phyloP scores from a whole-genome alignment of 2,797 vertebrate species.

The Smutsia gigantea region DNA sequence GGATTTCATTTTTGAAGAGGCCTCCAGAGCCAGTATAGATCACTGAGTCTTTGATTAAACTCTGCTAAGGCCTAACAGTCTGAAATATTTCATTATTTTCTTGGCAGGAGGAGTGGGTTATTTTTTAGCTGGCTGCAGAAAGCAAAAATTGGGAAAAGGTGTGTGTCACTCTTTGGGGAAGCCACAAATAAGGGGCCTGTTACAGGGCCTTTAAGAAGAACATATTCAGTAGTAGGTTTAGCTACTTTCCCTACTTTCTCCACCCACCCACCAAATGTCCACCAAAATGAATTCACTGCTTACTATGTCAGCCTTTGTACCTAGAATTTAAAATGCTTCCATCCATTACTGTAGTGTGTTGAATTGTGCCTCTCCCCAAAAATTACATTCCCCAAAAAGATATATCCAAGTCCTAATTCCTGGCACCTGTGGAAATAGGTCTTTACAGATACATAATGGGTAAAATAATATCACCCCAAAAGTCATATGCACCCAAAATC shows the following conservation, averaged over 20 bases:
- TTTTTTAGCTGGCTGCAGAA: slow-evolving; percentile 50
- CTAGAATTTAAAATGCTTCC: not conserved
- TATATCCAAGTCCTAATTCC: not conserved
- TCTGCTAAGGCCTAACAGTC: slow-evolving; percentile 78
- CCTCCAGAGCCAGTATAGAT: slow-evolving; percentile 73
- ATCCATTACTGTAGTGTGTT: not conserved
- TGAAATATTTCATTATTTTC: slow-evolving; percentile 82
- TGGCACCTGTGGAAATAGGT: not conserved
- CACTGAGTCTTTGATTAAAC: slow-evolving; percentile 82
- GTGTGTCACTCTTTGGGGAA: not conserved
- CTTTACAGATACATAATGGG: not conserved
- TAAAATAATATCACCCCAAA: not conserved
- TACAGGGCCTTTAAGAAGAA: not conserved
- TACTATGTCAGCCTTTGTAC: not conserved
- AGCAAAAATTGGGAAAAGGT: slow-evolving; percentile 53
- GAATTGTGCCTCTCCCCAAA: not conserved
- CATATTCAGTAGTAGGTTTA: not conserved
- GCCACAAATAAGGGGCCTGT: not conserved
- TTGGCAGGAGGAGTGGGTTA: slow-evolving; percentile 66
- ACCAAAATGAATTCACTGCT: not conserved
- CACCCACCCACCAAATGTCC: not conserved
- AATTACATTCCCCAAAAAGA: not conserved
- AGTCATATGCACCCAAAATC: not conserved
- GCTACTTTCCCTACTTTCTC: not conserved
- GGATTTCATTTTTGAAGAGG: slow-evolving; percentile 66